Evolutionary conservation across 2,797 vertebrate species (phyloP).

Genomic region (Ataeniobius toweri): DNA sequence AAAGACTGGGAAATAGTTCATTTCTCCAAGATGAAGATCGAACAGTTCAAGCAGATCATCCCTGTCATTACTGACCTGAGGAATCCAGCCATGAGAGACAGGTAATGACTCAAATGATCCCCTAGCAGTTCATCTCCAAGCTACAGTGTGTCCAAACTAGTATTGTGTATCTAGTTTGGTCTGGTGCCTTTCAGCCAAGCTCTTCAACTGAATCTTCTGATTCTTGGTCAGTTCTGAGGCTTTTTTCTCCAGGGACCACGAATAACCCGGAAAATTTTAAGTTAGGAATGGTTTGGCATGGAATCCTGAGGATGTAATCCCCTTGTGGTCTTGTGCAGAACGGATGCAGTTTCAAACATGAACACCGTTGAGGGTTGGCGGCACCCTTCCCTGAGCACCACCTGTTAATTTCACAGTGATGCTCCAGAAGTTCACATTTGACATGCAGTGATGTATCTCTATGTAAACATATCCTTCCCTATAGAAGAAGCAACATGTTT

Average conservation of each 20-base stretch:
- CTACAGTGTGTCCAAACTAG: not conserved
- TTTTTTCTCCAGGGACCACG: not conserved
- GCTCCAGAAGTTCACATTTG: slow-evolving; percentile 14
- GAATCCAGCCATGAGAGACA: slow-evolving; percentile 73
- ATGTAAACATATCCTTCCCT: not conserved
- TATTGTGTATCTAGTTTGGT: not conserved
- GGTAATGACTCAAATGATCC: slow-evolving; percentile 66
- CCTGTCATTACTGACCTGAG: slow-evolving; percentile 71
- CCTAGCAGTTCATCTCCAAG: not conserved
- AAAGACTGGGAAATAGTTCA: slow-evolving; percentile 86
- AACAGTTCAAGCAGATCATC: slow-evolving; percentile 85
- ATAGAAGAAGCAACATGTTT: not conserved
- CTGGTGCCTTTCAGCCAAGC: not conserved
- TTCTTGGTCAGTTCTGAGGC: not conserved
- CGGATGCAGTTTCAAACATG: slow-evolving; percentile 23
- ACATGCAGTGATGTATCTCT: slow-evolving; percentile 14
- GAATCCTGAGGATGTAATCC: not conserved
- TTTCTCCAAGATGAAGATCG: slow-evolving; percentile 79
- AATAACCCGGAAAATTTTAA: not conserved
- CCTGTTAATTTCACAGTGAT: slow-evolving; percentile 15
- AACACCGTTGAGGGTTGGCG: not conserved
- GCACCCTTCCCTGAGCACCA: not conserved
- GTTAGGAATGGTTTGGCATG: not conserved
- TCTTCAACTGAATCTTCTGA: not conserved
- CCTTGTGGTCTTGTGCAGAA: slow-evolving; percentile 18